Conservation (phyloP, 2,797 vertebrate genomes). For the Poeciliopsis presidionis region DNA sequence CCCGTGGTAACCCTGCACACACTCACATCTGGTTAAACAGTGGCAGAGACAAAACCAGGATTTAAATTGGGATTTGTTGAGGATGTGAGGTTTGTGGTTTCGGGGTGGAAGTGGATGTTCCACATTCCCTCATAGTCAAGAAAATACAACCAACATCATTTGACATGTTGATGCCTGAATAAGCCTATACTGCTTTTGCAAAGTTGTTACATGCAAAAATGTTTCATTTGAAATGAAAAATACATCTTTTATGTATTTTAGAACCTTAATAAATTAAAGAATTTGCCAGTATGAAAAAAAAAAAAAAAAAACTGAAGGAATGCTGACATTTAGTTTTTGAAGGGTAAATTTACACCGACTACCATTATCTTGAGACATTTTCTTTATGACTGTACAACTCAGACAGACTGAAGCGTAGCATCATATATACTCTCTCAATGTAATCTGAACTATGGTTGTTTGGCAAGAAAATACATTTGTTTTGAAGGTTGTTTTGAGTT, state of each 20-base stretch:
- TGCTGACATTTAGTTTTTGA: background rate
- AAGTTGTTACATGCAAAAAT: background rate
- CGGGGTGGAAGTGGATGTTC: background rate
- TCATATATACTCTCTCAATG: background rate
- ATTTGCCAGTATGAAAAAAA: background rate
- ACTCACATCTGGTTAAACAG: constrained; percentile 18
- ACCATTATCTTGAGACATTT: background rate
- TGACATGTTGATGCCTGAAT: background rate
- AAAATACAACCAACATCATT: background rate
- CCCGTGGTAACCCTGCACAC: background rate
- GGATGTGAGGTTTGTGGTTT: background rate
- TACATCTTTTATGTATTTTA: background rate
- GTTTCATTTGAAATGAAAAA: background rate
- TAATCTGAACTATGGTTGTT: background rate
- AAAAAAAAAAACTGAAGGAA: background rate
- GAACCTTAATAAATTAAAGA: background rate
- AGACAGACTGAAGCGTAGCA: background rate
- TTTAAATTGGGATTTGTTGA: constrained; percentile 11
- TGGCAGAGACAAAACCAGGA: constrained; percentile 1
- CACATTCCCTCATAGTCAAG: background rate
- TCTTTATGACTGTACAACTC: background rate
- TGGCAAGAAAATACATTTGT: background rate
- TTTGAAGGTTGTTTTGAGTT: background rate
- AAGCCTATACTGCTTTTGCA: background rate
- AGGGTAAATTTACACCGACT: background rate